Conservation (phyloP, 1,140 invertebrate species). For the Drosophila lacteicornis region DNA sequence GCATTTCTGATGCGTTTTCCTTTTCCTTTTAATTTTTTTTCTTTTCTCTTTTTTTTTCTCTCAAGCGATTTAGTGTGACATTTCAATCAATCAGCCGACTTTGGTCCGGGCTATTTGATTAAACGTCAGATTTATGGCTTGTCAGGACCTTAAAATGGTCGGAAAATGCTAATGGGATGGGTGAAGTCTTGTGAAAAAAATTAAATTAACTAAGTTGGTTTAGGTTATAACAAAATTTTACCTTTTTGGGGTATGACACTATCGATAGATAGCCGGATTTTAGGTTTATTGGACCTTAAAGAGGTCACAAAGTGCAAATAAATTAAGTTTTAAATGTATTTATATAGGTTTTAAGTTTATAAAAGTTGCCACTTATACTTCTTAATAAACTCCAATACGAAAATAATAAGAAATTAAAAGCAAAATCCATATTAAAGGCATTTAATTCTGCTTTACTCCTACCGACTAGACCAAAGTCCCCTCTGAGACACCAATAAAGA, state of each 20-base stretch:
- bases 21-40: conserved; percentile 45
- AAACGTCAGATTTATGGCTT: conserved; percentile 51
- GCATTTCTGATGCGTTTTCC: conserved; percentile 76
- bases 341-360: no score
- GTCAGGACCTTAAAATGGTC: conserved; percentile 26
- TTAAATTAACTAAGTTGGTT: neutral
- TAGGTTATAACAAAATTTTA: neutral
- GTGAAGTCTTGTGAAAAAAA: no score
- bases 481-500: conserved; percentile 14
- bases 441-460: neutral
- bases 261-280: neutral
- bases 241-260: neutral
- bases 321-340: no score
- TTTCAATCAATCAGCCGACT: conserved; percentile 79
- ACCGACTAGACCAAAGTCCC: neutral
- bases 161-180: conserved; percentile 18
- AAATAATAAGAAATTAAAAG: neutral
- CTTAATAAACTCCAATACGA: neutral
- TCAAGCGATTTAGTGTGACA: conserved; percentile 73
- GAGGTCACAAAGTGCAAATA: neutral
- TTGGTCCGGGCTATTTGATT: conserved; percentile 37
- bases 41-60: conserved; percentile 39
- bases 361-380: no score
- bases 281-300: neutral
- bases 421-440: neutral